Evolutionary conservation across 2,113 vertebrate species (phyloP).

Genomic region (Baryphthengus martii): DNA sequence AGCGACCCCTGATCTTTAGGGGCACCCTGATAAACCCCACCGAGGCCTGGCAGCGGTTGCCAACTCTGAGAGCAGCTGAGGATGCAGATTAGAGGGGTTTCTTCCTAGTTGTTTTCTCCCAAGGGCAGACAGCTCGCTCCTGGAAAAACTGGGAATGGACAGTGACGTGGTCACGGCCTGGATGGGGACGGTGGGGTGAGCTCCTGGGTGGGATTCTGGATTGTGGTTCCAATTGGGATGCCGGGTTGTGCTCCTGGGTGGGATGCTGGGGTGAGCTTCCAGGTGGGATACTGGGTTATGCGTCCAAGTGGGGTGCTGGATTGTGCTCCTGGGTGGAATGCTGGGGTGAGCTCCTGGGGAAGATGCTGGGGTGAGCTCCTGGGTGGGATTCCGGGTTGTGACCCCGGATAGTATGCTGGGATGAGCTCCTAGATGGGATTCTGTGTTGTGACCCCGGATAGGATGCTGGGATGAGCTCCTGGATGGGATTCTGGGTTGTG

Average conservation of each 20-base stretch:
- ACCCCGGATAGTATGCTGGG: neutral
- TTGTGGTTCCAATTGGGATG: neutral
- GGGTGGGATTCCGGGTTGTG: neutral
- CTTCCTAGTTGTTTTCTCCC: neutral
- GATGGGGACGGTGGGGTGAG: neutral
- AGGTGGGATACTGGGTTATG: neutral
- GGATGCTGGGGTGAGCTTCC: neutral
- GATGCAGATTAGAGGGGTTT: fast-evolving
- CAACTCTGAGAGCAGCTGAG: neutral
- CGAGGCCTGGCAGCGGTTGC: neutral
- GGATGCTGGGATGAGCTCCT: neutral
- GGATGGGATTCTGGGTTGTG: neutral
- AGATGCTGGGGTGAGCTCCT: neutral
- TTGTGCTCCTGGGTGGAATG: neutral
- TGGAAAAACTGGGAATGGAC: fast-evolving
- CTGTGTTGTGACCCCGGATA: neutral
- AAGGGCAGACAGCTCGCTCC: fast-evolving
- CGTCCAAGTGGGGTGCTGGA: too few relatives aligned
- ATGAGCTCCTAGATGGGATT: neutral
- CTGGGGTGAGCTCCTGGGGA: too few relatives aligned
- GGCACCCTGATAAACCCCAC: neutral
- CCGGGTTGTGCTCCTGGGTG: neutral
- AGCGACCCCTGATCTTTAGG: conserved; percentile 27
- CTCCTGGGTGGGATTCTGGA: too few relatives aligned
- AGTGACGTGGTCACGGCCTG: fast-evolving